Base-by-base conservation (phyloP, 2,888 invertebrate species). In the Chaetogeoica ovagalla region DNA sequence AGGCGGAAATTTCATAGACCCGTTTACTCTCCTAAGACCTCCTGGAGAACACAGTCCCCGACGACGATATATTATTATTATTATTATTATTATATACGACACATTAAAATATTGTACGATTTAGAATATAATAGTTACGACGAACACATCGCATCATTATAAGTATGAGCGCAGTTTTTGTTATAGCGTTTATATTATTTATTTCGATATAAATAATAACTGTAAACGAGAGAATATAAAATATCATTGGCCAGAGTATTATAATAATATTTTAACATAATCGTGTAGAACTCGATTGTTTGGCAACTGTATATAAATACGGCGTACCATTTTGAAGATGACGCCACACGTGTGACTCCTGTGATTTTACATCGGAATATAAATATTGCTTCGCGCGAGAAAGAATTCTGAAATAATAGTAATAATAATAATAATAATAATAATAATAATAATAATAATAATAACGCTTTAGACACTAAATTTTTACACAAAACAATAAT, bases 21-120 rank as follows among this genome's bases (percentile, higher is more conserved):
- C 37, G n/a, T 65, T 65, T 39, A 65, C 30, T 30, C 9, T 9
- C 3, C 9, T n/a, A n/a, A 71, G 39, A 71, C 39, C 39, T 43
- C 71, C 39, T 59, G 59, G 71, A 71, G 21, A 59, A 70, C n/a
- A 30, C 37, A 70, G 52, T 48, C 19, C n/a, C n/a, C n/a, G n/a
- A n/a, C n/a, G n/a, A n/a, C n/a, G n/a, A n/a, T n/a, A n/a, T n/a
- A n/a, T n/a, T n/a, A n/a, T n/a, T n/a, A n/a, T n/a, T n/a, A n/a
- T n/a, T n/a, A n/a, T n/a, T n/a, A n/a, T n/a, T n/a, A n/a, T n/a
- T n/a, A n/a, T n/a, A n/a, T n/a, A n/a, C n/a, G n/a, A n/a, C n/a
- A n/a, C n/a, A n/a, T n/a, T 30, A 4, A 30, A 2, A 30, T 30
- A 30, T 17, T 23, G 23, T 69, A 55, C 2, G 19, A 30, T 69